Evolutionary conservation across 1,140 invertebrate species (phyloP).

Genomic region (Euura lappo): DNA sequence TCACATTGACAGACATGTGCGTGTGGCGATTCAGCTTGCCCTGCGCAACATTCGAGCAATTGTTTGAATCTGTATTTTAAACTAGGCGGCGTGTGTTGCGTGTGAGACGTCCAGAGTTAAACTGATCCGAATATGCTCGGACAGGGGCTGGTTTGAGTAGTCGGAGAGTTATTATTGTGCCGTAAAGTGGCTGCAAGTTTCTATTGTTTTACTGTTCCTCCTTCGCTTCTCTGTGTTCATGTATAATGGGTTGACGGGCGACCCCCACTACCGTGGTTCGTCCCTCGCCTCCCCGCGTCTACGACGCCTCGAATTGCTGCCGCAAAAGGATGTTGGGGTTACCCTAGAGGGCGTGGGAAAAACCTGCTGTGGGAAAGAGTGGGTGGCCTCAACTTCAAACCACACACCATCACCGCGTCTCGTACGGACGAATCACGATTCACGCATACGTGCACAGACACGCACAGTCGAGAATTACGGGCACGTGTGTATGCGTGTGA

Average conservation of each 20-base stretch:
- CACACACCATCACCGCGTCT: conserved; percentile 32
- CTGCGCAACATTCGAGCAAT: too few relatives aligned
- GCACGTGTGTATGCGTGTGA: background rate
- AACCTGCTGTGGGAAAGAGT: conserved; percentile 81
- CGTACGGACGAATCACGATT: background rate
- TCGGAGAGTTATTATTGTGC: conserved; percentile 43
- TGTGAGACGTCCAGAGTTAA: background rate
- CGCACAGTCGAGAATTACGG: background rate
- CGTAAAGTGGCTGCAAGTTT: conserved; percentile 46
- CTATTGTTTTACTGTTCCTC: conserved; percentile 54
- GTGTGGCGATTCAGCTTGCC: too few relatives aligned
- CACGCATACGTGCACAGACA: conserved; percentile 25
- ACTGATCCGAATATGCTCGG: background rate
- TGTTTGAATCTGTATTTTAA: too few relatives aligned
- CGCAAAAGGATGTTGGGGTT: conserved; percentile 74
- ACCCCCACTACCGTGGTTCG: conserved; percentile 32
- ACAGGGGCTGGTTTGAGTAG: too few relatives aligned
- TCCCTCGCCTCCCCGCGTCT: conserved; percentile 38
- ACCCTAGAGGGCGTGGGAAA: conserved; percentile 77
- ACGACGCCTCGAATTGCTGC: conserved; percentile 59
- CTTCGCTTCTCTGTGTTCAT: too few relatives aligned
- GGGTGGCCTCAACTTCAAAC: conserved; percentile 65
- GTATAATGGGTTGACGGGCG: conserved; percentile 48
- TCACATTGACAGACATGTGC: too few relatives aligned
- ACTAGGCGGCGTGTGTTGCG: background rate